Conservation (phyloP, 2,113 vertebrate genomes). For the Xenopus borealis region DNA sequence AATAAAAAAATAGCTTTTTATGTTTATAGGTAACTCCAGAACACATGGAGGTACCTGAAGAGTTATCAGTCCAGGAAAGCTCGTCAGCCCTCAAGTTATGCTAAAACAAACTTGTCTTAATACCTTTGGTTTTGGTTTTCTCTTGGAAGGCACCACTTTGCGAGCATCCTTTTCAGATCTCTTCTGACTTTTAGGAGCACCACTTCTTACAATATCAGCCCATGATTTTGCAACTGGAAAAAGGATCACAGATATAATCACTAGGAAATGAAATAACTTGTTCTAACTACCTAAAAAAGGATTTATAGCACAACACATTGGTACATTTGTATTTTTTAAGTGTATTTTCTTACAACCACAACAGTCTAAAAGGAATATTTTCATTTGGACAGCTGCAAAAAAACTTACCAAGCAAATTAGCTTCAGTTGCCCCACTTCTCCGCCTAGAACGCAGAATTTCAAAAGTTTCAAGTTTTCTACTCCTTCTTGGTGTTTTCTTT, state of each 20-base stretch:
- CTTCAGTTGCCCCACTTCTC: conserved; percentile 73
- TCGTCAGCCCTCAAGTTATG: not conserved
- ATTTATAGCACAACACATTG: no score
- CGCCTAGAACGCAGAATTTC: conserved; percentile 59
- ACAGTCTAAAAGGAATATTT: no score
- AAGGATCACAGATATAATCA: no score
- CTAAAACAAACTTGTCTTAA: not conserved
- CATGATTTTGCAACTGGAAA: conserved; percentile 69
- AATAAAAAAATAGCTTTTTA: no score
- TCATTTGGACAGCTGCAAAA: conserved; percentile 59
- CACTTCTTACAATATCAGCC: conserved; percentile 79
- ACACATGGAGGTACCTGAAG: no score
- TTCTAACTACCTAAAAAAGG: no score
- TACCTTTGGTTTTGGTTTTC: conserved; percentile 60
- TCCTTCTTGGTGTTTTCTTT: conserved; percentile 56
- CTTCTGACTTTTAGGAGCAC: conserved; percentile 63
- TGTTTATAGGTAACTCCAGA: no score
- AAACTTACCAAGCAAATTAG: conserved; percentile 75
- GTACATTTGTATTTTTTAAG: no score
- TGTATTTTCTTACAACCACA: no score
- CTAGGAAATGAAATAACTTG: no score
- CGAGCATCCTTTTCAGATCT: conserved; percentile 43
- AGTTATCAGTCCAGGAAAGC: no score
- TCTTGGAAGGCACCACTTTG: conserved; percentile 50
- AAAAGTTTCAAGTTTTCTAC: conserved; percentile 54